Evolutionary conservation across 2,113 vertebrate genomes (phyloP).

Genomic region (Morone chrysops): DNA sequence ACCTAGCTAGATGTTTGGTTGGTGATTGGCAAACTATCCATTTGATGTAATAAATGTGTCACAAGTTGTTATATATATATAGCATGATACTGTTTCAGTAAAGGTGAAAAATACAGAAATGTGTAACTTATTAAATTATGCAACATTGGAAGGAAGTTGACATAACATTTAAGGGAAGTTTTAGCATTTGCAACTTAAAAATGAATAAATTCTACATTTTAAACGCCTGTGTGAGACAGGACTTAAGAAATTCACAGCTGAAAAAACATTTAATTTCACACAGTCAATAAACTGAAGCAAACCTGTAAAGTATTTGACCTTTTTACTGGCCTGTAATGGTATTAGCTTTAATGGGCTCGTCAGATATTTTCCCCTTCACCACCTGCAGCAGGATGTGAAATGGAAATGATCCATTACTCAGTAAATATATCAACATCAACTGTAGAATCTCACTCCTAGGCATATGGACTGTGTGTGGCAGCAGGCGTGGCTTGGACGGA

Average conservation of each 20-base stretch:
- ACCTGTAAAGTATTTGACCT: conserved; percentile 11
- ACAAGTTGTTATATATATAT: not conserved
- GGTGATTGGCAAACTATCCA: too few relatives aligned
- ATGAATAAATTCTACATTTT: not conserved
- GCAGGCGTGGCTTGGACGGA: conserved; percentile 12
- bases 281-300: not conserved
- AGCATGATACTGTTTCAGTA: not conserved
- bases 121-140: not conserved
- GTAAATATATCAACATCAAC: conserved; percentile 39
- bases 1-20: too few relatives aligned
- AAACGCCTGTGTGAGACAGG: not conserved
- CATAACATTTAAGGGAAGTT: not conserved
- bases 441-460: conserved; percentile 18
- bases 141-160: not conserved
- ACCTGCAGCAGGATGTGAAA: conserved; percentile 35
- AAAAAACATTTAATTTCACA: not conserved
- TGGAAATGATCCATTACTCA: conserved; percentile 42
- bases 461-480: conserved; percentile 23
- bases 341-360: conserved; percentile 19
- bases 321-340: conserved; percentile 8
- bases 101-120: not conserved
- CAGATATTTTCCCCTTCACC: conserved; percentile 26
- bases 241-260: not conserved
- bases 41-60: too few relatives aligned
- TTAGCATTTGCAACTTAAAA: not conserved